Base-by-base conservation (phyloP, 2,888 invertebrate genomes). In the Epistrophella euchroma region DNA sequence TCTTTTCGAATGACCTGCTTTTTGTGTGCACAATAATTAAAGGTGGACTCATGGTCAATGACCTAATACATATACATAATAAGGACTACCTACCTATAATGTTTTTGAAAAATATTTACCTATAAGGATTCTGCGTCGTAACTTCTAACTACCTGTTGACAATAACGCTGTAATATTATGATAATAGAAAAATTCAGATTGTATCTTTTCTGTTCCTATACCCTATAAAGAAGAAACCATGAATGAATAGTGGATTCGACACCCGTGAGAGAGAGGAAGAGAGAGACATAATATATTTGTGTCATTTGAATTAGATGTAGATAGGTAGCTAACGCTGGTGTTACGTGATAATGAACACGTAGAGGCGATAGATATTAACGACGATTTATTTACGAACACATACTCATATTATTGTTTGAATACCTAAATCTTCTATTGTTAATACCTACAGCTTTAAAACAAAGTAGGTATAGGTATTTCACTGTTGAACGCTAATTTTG, bases 1-100 rank as follows among this genome's bases (percentile, higher is more conserved):
- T 45, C n/a, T 43, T 28, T 60, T 60, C 1, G 22, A 60, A 60
- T 19, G 60, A 60, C 60, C 60, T 60, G 60, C n/a, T 40, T 40
- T 60, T 40, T 15, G 40, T 60, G 3, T 37, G 22, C 5, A 45
- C 15, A 60, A 25, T 15, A 60, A 37, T 10, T 4, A 62, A 17
- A 28, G 40, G 25, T 15, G 22, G n/a, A 19, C 2, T 62, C 43
- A 25, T 4, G 25, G 43, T 62, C 43, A 43, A 43, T 62, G 43
- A 62, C n/a, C 62, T 62, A n/a, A 17, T 32, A 35, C 1, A 7
- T 19, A 28, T 5, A 28, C 4, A 25, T 25, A 25, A 25, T 25
- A 4, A 25, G 4, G 28, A 5, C 4, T 28, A 5, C 1, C 4
- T 28, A 5, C 4, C 4, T 2, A 6, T 28, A 32, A 7, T 32